Evolutionary conservation across 1,140 invertebrate species (phyloP).

Genomic region (Cryptotermes secundus): DNA sequence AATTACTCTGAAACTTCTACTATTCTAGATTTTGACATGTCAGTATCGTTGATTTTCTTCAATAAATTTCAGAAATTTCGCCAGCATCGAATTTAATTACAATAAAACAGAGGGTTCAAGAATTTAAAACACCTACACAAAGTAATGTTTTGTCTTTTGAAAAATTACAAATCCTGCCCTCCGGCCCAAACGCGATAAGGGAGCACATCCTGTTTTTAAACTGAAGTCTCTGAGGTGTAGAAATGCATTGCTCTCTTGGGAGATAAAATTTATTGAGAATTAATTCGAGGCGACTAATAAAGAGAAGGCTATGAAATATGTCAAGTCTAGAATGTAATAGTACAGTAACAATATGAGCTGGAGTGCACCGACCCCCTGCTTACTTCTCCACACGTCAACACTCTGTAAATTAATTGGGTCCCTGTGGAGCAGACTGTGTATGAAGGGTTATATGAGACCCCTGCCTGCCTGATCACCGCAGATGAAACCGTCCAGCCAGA

Average conservation of each 20-base stretch:
- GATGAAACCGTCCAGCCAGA: background rate
- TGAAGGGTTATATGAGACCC: background rate
- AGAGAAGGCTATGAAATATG: background rate
- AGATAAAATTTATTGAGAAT: background rate
- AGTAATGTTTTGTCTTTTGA: too few relatives aligned
- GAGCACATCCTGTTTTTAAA: background rate
- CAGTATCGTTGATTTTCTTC: too few relatives aligned
- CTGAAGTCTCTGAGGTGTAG: background rate
- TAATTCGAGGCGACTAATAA: background rate
- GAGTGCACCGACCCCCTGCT: background rate
- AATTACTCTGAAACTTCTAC: too few relatives aligned
- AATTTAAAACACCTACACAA: too few relatives aligned
- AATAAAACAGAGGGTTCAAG: too few relatives aligned
- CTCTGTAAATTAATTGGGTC: background rate
- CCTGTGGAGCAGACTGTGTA: background rate
- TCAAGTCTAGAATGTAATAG: background rate
- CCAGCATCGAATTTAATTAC: too few relatives aligned
- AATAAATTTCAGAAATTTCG: too few relatives aligned
- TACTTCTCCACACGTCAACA: background rate
- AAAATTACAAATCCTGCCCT: too few relatives aligned
- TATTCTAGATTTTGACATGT: too few relatives aligned
- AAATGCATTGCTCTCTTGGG: background rate
- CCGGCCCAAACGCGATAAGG: too few relatives aligned
- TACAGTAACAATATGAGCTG: background rate
- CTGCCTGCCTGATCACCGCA: background rate